Evolutionary conservation across 2,888 invertebrate genomes (phyloP).

Genomic region (Ormyrus thymus): DNA sequence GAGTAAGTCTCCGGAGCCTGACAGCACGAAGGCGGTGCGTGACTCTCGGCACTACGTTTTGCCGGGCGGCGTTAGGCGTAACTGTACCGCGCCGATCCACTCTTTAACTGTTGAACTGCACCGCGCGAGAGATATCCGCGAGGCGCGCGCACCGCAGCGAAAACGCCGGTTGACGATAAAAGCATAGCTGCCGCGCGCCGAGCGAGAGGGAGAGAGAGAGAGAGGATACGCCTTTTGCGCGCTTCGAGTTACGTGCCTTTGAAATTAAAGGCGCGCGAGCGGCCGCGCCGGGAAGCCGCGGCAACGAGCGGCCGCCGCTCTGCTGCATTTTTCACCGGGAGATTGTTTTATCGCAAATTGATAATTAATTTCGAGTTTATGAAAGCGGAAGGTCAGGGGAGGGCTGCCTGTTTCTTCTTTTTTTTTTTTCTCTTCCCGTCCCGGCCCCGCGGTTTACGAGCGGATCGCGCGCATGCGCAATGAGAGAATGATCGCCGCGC

Average conservation of each 20-base stretch:
- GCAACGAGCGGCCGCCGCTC: too few species aligned
- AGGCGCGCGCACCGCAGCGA: not conserved
- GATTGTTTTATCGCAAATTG: conserved; percentile 22
- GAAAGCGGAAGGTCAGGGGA: conserved; percentile 18
- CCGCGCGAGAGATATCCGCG: conserved; percentile 19
- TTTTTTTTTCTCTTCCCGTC: conserved; percentile 10
- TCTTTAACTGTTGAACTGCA: conserved; percentile 43
- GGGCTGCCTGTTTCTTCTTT: not conserved
- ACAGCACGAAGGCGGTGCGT: conserved; percentile 64
- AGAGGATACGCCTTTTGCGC: conserved; percentile 13
- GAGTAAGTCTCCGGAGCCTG: conserved; percentile 62
- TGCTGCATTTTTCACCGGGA: conserved; percentile 11
- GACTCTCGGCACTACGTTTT: conserved; percentile 65
- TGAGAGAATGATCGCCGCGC: not conserved
- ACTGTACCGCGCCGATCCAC: conserved; percentile 59
- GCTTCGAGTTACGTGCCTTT: not conserved
- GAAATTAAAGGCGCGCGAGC: conserved; percentile 14
- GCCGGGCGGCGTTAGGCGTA: conserved; percentile 60
- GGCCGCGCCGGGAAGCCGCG: not conserved
- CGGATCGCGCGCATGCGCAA: not conserved
- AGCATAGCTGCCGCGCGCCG: not conserved
- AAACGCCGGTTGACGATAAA: conserved; percentile 43
- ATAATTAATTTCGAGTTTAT: conserved; percentile 48
- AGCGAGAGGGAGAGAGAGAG: too few species aligned
- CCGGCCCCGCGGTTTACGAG: conserved; percentile 1